Conservation (phyloP, 2,113 vertebrate species). For the Cochlearius cochlearius region DNA sequence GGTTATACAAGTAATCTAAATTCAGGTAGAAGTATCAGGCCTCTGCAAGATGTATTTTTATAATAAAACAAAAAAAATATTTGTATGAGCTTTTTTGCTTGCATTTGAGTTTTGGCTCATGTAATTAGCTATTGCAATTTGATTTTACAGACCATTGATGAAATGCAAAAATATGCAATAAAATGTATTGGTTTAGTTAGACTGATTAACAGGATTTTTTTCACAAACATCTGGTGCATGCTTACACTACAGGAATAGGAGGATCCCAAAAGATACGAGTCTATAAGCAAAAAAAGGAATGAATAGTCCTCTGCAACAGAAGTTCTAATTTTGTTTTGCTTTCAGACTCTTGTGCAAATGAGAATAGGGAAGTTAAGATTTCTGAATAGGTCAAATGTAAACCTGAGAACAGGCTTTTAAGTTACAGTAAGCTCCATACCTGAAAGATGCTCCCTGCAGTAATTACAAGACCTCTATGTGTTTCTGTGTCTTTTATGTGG, state of each 20-base stretch:
- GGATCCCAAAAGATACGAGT: background rate
- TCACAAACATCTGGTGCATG: background rate
- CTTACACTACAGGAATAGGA: background rate
- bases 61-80: background rate
- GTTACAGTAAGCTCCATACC: background rate
- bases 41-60: background rate
- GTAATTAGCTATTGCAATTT: background rate
- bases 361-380: background rate
- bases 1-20: background rate
- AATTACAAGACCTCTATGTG: background rate
- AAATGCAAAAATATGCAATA: slow-evolving; percentile 7
- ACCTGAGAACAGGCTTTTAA: background rate
- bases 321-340: background rate
- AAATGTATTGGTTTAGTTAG: background rate
- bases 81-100: background rate
- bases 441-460: background rate
- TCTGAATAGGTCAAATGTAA: background rate
- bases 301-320: background rate
- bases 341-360: background rate
- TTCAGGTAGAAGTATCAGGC: background rate
- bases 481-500: background rate
- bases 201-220: background rate
- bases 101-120: background rate
- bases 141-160: background rate
- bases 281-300: background rate